phyloP scores from a whole-genome alignment of 2,888 invertebrate genomes.

The Megamerina dolium region DNA sequence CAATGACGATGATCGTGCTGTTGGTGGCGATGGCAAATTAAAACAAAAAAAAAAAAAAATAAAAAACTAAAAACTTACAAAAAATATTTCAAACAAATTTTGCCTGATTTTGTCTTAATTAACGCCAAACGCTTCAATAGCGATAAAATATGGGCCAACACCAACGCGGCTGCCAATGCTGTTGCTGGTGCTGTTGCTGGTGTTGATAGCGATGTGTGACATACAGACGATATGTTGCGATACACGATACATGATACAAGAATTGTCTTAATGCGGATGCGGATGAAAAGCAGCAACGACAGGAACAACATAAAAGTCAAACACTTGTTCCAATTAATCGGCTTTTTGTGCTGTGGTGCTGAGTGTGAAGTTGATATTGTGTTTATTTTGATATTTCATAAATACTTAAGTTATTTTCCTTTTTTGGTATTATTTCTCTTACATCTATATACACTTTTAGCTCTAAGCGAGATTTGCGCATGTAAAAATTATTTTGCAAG shows the following conservation, averaged over 20 bases:
- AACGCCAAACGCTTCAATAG: conserved; percentile 49
- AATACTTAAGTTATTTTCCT: too few relatives aligned
- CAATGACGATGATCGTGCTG: conserved; percentile 39
- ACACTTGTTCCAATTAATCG: conserved; percentile 42
- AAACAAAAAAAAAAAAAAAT: conserved; percentile 19
- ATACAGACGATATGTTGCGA: background rate
- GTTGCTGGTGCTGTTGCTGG: conserved; percentile 1
- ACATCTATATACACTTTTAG: too few relatives aligned
- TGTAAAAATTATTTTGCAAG: too few relatives aligned
- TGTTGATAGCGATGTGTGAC: background rate
- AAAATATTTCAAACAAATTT: conserved; percentile 34
- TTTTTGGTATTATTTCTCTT: too few relatives aligned
- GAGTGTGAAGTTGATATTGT: too few relatives aligned
- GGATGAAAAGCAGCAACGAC: conserved; percentile 9
- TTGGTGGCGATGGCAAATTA: too few relatives aligned
- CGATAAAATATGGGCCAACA: conserved; percentile 42
- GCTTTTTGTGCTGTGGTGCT: conserved; percentile 14
- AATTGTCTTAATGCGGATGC: too few relatives aligned
- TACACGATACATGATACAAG: too few relatives aligned
- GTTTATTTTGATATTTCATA: too few relatives aligned
- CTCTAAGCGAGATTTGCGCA: too few relatives aligned
- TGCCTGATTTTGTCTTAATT: conserved; percentile 48
- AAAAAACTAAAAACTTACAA: background rate
- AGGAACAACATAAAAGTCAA: conserved; percentile 5
- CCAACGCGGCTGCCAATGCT: conserved; percentile 2